Evolutionary conservation across 2,888 invertebrate species (phyloP), one percentile per base, ranked within the genome.

Genomic region (Dynastes tityus): DNA sequence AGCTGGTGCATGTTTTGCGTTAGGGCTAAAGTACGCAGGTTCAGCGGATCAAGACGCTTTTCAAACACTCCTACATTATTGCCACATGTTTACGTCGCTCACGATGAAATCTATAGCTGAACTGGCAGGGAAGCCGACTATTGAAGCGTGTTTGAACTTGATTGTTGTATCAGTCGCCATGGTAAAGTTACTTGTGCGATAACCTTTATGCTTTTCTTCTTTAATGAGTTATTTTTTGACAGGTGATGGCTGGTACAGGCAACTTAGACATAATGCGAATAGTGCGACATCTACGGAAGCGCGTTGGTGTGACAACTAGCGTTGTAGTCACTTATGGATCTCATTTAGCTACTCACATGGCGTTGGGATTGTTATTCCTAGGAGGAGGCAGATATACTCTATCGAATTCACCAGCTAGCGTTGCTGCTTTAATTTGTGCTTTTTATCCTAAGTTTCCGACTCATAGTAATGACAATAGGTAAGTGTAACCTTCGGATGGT

Each of bases 361-460:
- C 98, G 0, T 90, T 98, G 58, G 99, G 99, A 0, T 91, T 99
- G 81, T 89, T 98, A 61, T 98, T 98, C 89, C 90, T 99, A 70
- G 98, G 98, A 6, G 98, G 97, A 29, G 98, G 99, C 0, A 93
- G 97, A 82, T 97, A 94, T 82, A 95, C 96, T 0, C 90, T 97
- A 40, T 93, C 95, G 13, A 95, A 97, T 74, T 93, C 95, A 1
- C 95, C 97, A 1, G 92, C 93, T 51, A 94, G 97, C 0, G 93
- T 99, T 8, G 98, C 98, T 0, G 96, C 97, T 0, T 89, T 99
- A 80, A 90, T 99, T 61, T 96, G 97, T 84, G 96, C 99, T 0
- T 95, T 98, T 87, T 99, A 97, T 89, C 99, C 99, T 0, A 97
- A 98, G 88, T 98, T 97, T 89, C 98, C 98, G 22, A 97, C 95